phyloP scores from a whole-genome alignment of 2,797 vertebrate species.

The Leucoraja ocellata region DNA sequence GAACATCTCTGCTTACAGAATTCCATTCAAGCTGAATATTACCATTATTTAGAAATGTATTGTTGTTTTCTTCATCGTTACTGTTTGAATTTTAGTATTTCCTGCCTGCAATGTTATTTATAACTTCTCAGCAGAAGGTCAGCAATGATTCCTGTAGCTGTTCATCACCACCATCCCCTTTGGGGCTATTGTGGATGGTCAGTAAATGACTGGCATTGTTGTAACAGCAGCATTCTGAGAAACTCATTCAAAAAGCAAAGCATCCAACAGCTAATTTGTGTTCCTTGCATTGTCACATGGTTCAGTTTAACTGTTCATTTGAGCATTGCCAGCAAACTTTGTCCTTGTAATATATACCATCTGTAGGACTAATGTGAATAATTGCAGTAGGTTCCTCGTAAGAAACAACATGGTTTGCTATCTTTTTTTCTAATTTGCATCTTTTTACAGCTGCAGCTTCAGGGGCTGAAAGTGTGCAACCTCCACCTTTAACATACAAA shows the following conservation, averaged over 20 bases:
- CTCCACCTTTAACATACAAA: constrained; percentile 91
- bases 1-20: no score
- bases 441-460: constrained; percentile 76
- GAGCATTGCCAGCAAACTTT: neutral
- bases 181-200: neutral
- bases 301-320: neutral
- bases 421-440: neutral
- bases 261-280: no score
- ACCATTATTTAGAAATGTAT: no score
- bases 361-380: neutral
- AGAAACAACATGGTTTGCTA: neutral
- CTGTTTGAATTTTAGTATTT: neutral
- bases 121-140: neutral
- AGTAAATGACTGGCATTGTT: neutral
- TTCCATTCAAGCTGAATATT: no score
- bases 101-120: no score
- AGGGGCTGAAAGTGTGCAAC: constrained; percentile 85
- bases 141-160: neutral
- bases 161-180: neutral
- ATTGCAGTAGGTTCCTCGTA: neutral
- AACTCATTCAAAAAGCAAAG: neutral
- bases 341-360: neutral
- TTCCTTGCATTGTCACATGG: neutral
- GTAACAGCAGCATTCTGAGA: neutral
- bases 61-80: neutral